A percentile compares a stretch with the other conserved stretches of the same genome.
These are phyloP conservation scores for Cinclus mexicanus DNA, from an alignment of 2,113 vertebrate genomes.

Conservation along the genomic window DNA sequence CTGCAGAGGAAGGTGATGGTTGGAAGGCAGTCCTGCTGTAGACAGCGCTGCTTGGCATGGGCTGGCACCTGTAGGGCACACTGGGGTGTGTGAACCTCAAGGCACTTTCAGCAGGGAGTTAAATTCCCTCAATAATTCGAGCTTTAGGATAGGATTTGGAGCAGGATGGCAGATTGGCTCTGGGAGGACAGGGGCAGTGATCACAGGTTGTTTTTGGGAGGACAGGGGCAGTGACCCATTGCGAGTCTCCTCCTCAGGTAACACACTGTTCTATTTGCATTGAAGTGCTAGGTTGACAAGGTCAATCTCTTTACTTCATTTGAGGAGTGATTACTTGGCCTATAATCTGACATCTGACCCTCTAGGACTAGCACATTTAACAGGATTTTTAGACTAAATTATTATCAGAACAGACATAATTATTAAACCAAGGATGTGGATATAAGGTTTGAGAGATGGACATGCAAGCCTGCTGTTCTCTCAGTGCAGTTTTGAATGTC, in stretches of 20 bases:
- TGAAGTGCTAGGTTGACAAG: no score
- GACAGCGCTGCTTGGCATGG: neutral
- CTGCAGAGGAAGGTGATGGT: neutral
- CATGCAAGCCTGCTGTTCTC: neutral
- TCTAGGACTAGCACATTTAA: neutral
- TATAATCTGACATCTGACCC: neutral
- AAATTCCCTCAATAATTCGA: neutral
- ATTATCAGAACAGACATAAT: neutral
- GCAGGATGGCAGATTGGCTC: neutral
- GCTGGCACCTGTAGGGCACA: neutral
- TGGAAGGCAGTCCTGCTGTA: neutral
- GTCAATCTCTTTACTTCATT: neutral
- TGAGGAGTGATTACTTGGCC: neutral
- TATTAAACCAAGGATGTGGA: neutral
- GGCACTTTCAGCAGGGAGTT: neutral
- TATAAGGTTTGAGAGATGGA: neutral
- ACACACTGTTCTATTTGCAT: neutral
- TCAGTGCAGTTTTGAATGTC: rapidly evolving
- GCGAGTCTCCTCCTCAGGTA: neutral
- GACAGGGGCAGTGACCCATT: neutral
- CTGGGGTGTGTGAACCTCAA: neutral
- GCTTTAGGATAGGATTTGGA: rapidly evolving
- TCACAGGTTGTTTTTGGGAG: neutral
- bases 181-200: no score
- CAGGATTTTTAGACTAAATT: neutral